Evolutionary conservation across 1,140 invertebrate genomes (phyloP).

Genomic region (Formica selysi): DNA sequence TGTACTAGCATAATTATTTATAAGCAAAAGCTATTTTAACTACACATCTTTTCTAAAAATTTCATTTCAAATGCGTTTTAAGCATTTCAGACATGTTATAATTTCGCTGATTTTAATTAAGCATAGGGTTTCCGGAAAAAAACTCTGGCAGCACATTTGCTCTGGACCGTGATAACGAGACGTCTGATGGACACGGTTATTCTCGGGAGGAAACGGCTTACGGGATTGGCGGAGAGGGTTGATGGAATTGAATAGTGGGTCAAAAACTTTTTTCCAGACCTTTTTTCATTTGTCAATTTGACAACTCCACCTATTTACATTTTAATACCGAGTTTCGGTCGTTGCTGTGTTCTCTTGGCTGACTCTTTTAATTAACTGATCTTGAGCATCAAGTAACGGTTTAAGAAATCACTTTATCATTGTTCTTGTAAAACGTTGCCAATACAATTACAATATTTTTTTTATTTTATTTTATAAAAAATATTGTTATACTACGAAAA

Average conservation of each 20-base stretch:
- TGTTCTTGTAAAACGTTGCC: neutral
- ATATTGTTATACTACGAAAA: neutral
- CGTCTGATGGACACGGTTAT: constrained; percentile 85
- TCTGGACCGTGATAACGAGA: constrained; percentile 81
- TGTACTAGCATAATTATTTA: neutral
- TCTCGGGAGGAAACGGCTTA: constrained; percentile 78
- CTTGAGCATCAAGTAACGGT: constrained; percentile 28
- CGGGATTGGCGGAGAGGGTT: constrained; percentile 51
- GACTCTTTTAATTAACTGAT: constrained; percentile 27
- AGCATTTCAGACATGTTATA: constrained; percentile 60
- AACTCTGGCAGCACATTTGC: constrained; percentile 63
- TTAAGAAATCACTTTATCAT: constrained; percentile 34
- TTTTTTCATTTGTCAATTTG: constrained; percentile 71
- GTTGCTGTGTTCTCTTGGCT: neutral
- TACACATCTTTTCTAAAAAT: neutral
- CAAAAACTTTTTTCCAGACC: constrained; percentile 70
- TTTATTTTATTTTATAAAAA: neutral
- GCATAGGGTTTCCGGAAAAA: constrained; percentile 73
- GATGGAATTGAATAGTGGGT: constrained; percentile 80
- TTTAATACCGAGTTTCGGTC: constrained; percentile 61
- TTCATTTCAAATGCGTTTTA: constrained; percentile 39
- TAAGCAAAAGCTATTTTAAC: neutral
- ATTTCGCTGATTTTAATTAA: constrained; percentile 82
- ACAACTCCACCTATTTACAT: constrained; percentile 66
- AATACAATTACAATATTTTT: neutral